These are phyloP conservation scores for Rhodophaea formosa DNA, from an alignment of 2,888 invertebrate species.

Conservation along the genomic window DNA sequence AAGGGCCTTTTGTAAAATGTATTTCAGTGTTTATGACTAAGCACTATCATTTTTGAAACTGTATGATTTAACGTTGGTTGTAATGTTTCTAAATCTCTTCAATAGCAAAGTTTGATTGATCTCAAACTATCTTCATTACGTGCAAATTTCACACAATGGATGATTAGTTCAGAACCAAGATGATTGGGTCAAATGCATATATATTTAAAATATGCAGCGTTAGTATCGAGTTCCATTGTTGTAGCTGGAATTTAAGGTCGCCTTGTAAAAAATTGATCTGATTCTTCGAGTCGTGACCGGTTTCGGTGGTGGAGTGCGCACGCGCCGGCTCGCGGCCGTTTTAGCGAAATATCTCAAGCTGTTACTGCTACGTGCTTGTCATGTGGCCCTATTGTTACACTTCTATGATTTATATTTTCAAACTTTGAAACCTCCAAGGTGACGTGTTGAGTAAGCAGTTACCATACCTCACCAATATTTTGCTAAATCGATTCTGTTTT, in stretches of 20 bases:
- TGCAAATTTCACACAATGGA: not conserved
- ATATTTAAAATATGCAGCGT: slow-evolving; percentile 6
- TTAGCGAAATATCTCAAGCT: slow-evolving; percentile 61
- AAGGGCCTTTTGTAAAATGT: not conserved
- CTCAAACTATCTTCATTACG: no score
- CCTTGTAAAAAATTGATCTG: slow-evolving; percentile 61
- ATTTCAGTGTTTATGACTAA: not conserved
- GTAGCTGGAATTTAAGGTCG: slow-evolving; percentile 53
- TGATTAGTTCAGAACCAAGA: not conserved
- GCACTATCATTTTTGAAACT: no score
- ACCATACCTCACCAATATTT: slow-evolving; percentile 18
- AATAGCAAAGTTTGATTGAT: no score
- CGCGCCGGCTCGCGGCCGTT: slow-evolving; percentile 65
- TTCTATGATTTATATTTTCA: slow-evolving; percentile 64
- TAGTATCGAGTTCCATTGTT: slow-evolving; percentile 31
- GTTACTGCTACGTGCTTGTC: slow-evolving; percentile 57
- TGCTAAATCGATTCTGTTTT: slow-evolving; percentile 21
- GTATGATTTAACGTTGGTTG: no score
- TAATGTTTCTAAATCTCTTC: no score
- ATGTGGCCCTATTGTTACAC: slow-evolving; percentile 65
- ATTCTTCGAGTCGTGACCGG: slow-evolving; percentile 68
- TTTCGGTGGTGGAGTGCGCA: slow-evolving; percentile 61
- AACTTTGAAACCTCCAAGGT: slow-evolving; percentile 60
- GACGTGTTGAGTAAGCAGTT: slow-evolving; percentile 46
- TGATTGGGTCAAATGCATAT: not conserved